Evolutionary conservation across 1,140 invertebrate species (phyloP), one percentile per base, ranked within the genome.

Genomic region (Nasonia giraulti): DNA sequence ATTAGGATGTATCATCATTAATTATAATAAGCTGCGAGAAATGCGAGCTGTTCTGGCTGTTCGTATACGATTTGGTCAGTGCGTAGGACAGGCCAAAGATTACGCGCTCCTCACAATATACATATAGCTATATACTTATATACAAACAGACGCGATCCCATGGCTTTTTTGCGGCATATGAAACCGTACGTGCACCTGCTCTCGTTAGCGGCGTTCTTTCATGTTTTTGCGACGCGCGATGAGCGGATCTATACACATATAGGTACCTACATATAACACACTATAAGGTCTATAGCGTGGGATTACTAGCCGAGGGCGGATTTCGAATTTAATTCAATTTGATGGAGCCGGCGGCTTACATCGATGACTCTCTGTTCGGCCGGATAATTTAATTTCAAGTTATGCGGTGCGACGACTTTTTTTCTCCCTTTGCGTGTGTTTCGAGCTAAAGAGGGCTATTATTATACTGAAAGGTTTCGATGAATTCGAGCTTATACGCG

Each of bases 1-100:
- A 71, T 31, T 71, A 71, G 68, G 31, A 71, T 71, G 68, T 71
- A 31, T 71, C 68, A 71, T 71, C 68, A n/a, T 71, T 37, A 31
- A 31, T 71, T 71, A 12, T 10, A 71, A 31, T 71, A 33, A 71
- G 23, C 27, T 12, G 68, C 8, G 27, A 27, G 14, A 50, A 17
- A 50, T 50, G 12, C 12, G 12, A 14, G 47, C 14, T 50, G 47
- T 17, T 50, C 14, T 37, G 2, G 33, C 33, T 37, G 47, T 5
- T 50, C 10, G 7, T 40, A 44, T 44, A 44, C 47, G 47, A 50
- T 50, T 50, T 50, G 47, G 2, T 50, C 47, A 50, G 2, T 50
- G 47, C 47, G 47, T 50, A 50, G 47, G 12, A 50, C 47, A 50
- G 2, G 10, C 7, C 40, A 40, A 40, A 40, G 40, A 40, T 40